Evolutionary conservation across 2,113 vertebrate genomes (phyloP).

Genomic region (Scomber japonicus): DNA sequence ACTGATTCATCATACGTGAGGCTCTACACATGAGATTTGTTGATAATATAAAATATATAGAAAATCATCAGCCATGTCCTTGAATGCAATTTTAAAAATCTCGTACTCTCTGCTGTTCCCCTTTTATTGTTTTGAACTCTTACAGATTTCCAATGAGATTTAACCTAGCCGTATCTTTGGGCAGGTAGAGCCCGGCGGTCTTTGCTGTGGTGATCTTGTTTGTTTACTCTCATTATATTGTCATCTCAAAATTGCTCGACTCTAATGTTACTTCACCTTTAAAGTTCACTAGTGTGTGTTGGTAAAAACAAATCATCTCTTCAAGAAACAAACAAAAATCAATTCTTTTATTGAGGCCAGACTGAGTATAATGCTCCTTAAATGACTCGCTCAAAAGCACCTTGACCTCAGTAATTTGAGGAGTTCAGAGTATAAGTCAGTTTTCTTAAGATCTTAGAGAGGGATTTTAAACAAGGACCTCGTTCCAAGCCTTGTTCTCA

Average conservation of each 20-base stretch:
- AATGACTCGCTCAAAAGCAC: slow-evolving; percentile 1
- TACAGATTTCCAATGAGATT: slow-evolving; percentile 2
- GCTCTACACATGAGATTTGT: too few species aligned
- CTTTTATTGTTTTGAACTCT: neutral
- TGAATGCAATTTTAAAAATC: too few species aligned
- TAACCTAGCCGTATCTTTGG: neutral
- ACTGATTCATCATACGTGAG: too few species aligned
- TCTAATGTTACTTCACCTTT: slow-evolving; percentile 2
- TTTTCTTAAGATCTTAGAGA: neutral
- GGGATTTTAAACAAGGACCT: neutral
- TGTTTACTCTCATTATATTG: slow-evolving; percentile 32
- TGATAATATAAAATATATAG: too few species aligned
- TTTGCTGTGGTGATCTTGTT: neutral
- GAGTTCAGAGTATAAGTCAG: neutral
- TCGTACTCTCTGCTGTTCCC: too few species aligned
- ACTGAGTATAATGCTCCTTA: neutral
- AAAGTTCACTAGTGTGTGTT: neutral
- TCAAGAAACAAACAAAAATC: neutral
- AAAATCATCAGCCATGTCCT: too few species aligned
- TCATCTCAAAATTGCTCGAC: slow-evolving; percentile 32
- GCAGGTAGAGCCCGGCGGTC: neutral
- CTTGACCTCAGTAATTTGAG: neutral
- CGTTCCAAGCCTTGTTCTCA: neutral
- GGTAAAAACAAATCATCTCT: slow-evolving; percentile 36
- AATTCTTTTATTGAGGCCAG: neutral